Evolutionary conservation across 2,113 vertebrate genomes (phyloP).

Genomic region (Myotis brandtii): DNA sequence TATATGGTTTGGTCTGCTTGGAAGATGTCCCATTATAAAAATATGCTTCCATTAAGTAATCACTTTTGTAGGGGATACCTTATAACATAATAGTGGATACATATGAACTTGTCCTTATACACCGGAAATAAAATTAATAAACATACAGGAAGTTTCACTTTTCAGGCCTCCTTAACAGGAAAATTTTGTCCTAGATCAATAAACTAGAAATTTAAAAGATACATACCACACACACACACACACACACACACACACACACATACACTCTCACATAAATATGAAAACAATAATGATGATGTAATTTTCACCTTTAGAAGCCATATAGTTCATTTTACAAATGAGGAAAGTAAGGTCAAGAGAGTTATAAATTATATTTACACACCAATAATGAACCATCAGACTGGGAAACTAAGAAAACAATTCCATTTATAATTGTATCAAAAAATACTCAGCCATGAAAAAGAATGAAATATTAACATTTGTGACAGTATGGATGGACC

Average conservation of each 20-base stretch:
- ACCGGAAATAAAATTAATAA: slow-evolving; percentile 31
- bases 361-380: neutral
- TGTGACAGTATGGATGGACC: neutral
- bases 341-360: neutral
- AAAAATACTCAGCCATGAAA: neutral
- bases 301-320: slow-evolving; percentile 28
- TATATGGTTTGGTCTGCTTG: neutral
- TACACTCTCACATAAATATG: neutral
- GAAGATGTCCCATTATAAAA: neutral
- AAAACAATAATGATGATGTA: neutral
- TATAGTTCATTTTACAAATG: neutral
- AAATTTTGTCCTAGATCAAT: slow-evolving; percentile 1
- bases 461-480: neutral
- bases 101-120: neutral
- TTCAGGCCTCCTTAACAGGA: neutral
- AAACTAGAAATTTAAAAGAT: slow-evolving; percentile 11
- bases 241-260: neutral
- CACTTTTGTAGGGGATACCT: neutral
- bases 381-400: neutral
- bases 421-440: neutral
- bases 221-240: neutral
- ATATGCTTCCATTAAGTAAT: slow-evolving; percentile 13
- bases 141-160: neutral
- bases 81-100: neutral
- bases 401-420: neutral